These are phyloP conservation scores for Heterotilapia buettikoferi DNA, from an alignment of 2,113 vertebrate genomes.

Conservation along the genomic window DNA sequence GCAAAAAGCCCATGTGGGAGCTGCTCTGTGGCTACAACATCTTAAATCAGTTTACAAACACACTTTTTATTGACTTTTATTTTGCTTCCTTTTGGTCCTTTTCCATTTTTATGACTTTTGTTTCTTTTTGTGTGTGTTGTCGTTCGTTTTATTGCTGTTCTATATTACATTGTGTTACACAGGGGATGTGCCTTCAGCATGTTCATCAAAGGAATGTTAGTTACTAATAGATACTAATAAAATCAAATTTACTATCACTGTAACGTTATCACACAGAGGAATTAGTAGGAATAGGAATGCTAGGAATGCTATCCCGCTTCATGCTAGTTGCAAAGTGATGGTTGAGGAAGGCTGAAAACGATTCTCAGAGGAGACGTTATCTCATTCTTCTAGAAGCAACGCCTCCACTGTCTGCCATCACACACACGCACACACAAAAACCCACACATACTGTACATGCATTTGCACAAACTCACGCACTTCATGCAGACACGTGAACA, in stretches of 20 bases:
- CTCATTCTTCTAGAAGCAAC: not conserved
- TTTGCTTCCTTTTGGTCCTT: not conserved
- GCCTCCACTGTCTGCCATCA: not conserved
- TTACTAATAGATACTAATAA: not conserved
- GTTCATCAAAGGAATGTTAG: not conserved
- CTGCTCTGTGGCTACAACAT: not conserved
- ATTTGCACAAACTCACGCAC: not conserved
- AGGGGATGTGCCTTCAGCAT: not conserved
- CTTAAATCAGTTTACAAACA: not conserved
- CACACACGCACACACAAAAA: not conserved
- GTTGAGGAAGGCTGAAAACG: not conserved
- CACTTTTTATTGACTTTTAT: not conserved
- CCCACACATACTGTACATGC: not conserved
- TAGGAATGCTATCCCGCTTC: not conserved
- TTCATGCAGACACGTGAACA: not conserved
- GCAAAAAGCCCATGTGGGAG: not conserved
- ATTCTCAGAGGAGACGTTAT: conserved; percentile 9
- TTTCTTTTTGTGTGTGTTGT: not conserved
- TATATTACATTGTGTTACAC: not conserved
- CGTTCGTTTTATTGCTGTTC: not conserved
- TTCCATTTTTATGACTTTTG: not conserved
- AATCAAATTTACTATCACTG: not conserved
- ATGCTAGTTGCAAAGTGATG: not conserved
- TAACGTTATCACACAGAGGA: not conserved
- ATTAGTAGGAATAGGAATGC: too few species aligned